These are phyloP conservation scores for Platycnemis pennipes DNA, from an alignment of 2,888 invertebrate species.

Conservation along the genomic window DNA sequence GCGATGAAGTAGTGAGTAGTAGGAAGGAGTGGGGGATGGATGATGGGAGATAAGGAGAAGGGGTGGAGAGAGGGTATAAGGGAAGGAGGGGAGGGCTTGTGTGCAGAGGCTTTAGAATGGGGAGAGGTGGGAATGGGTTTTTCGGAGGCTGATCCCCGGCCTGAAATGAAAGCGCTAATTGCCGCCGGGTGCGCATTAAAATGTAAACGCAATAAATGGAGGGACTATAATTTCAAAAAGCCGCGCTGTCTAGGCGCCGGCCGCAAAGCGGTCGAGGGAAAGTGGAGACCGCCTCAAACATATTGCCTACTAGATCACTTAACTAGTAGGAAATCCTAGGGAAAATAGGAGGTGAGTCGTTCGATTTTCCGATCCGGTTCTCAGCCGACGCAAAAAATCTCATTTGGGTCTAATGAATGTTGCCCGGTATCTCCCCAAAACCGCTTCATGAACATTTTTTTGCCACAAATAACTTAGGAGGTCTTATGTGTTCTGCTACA, in stretches of 20 bases:
- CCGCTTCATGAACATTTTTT: background rate
- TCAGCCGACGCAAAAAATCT: background rate
- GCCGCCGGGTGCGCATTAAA: background rate
- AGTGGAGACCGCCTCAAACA: background rate
- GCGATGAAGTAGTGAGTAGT: background rate
- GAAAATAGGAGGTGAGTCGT: background rate
- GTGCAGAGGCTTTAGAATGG: too few relatives aligned
- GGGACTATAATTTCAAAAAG: slow-evolving; percentile 7
- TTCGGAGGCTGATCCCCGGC: background rate
- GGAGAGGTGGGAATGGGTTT: background rate
- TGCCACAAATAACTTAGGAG: background rate
- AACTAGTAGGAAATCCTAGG: background rate
- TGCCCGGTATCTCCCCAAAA: too few relatives aligned
- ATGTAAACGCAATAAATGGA: background rate
- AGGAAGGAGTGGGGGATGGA: background rate
- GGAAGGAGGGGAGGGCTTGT: background rate
- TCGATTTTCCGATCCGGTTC: background rate
- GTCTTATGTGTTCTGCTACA: too few relatives aligned
- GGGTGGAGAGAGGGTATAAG: background rate
- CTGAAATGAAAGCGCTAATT: slow-evolving; percentile 10
- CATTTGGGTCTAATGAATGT: background rate
- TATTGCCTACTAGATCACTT: background rate
- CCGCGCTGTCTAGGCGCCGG: background rate
- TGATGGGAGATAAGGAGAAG: background rate
- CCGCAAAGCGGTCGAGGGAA: background rate